Conservation (phyloP, 2,797 vertebrate genomes). For the Heliangelus exortis region DNA sequence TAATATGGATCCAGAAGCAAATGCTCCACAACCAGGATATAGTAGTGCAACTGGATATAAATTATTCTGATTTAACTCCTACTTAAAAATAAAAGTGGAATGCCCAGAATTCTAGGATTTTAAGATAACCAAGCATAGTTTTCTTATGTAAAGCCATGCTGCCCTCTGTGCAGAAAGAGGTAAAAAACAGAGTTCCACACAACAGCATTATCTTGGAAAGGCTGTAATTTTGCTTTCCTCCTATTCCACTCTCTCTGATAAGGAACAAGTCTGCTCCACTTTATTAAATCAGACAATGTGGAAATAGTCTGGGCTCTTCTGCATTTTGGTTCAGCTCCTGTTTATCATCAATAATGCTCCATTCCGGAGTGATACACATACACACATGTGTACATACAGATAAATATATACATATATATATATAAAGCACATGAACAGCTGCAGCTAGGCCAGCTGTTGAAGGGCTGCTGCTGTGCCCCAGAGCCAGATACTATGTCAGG, state of each 20-base stretch:
- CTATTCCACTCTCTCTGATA: neutral
- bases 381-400: neutral
- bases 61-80: neutral
- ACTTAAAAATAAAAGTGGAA: neutral
- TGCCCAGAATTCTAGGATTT: neutral
- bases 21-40: neutral
- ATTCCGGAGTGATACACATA: neutral
- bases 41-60: neutral
- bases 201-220: neutral
- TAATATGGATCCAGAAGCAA: neutral
- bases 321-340: neutral
- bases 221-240: neutral
- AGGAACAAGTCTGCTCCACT: neutral
- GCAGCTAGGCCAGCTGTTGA: neutral
- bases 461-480: neutral
- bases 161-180: neutral
- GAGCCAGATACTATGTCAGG: neutral
- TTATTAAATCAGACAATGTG: neutral
- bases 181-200: neutral
- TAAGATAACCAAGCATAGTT: neutral
- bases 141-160: neutral
- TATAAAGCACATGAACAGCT: neutral
- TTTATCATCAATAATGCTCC: neutral
- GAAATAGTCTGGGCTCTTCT: neutral
- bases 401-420: fast-evolving